Conservation (phyloP, 2,888 invertebrate genomes). For the Oligia fasciuncula region DNA sequence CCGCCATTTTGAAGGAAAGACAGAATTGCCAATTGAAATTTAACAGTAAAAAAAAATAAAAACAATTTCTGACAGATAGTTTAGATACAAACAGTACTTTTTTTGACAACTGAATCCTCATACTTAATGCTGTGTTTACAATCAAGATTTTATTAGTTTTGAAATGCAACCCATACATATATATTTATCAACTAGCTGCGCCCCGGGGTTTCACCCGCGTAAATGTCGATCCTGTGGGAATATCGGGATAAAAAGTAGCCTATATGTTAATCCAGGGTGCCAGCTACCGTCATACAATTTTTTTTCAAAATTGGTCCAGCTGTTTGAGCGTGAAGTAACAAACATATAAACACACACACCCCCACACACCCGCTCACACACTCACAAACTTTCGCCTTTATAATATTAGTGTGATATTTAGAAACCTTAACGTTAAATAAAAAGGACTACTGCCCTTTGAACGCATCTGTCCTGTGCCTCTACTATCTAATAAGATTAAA, state of each 20-base stretch:
- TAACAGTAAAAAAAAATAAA: not conserved
- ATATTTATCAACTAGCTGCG: too few species aligned
- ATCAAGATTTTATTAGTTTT: not conserved
- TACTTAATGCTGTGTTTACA: not conserved
- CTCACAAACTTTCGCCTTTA: too few species aligned
- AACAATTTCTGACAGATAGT: not conserved
- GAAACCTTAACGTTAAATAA: not conserved
- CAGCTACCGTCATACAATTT: too few species aligned
- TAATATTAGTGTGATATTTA: too few species aligned
- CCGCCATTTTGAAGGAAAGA: not conserved
- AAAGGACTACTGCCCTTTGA: not conserved
- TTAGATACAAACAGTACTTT: not conserved
- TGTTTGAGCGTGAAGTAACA: too few species aligned
- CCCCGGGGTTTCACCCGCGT: too few species aligned
- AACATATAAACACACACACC: too few species aligned
- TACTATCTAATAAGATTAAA: constrained; percentile 24
- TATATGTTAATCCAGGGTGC: too few species aligned
- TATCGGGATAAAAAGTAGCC: too few species aligned
- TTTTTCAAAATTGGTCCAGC: too few species aligned
- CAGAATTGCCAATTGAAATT: constrained; percentile 17
- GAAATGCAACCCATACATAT: not conserved
- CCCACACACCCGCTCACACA: too few species aligned
- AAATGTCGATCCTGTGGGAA: too few species aligned
- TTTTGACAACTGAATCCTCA: not conserved
- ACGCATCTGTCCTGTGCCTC: not conserved